A percentile compares a stretch with the other conserved stretches of the same genome.
phyloP scores from a whole-genome alignment of 2,888 invertebrate genomes.

The Epistrophe eligans region DNA sequence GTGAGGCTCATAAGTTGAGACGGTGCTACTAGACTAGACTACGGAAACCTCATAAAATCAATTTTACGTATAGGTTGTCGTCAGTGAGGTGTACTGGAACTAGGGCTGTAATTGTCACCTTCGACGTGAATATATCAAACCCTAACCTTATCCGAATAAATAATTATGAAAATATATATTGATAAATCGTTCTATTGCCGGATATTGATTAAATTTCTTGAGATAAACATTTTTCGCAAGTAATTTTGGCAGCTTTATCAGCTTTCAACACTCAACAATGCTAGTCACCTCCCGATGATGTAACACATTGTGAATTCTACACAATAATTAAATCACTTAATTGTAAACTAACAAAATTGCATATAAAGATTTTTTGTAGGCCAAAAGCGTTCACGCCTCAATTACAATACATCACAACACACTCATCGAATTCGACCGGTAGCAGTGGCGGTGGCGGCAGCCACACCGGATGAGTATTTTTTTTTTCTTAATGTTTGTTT shows the following conservation, averaged over 20 bases:
- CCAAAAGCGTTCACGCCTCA: constrained; percentile 49
- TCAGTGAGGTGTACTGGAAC: too few species aligned
- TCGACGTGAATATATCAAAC: too few species aligned
- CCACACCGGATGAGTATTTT: constrained; percentile 50
- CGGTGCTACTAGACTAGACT: too few species aligned
- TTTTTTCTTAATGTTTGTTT: constrained; percentile 24
- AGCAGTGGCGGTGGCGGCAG: background rate
- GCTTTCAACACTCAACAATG: constrained; percentile 5
- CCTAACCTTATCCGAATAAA: too few species aligned
- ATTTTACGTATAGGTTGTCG: too few species aligned
- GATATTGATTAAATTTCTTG: too few species aligned
- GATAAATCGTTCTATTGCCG: too few species aligned
- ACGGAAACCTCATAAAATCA: too few species aligned
- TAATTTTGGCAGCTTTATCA: constrained; percentile 26
- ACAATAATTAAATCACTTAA: constrained; percentile 44
- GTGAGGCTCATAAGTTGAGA: too few species aligned
- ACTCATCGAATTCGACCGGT: background rate
- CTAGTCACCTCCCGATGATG: constrained; percentile 35
- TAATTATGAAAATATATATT: too few species aligned
- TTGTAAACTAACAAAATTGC: constrained; percentile 14
- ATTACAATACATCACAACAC: constrained; percentile 44
- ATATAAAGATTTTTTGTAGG: constrained; percentile 23
- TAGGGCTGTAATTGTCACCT: too few species aligned
- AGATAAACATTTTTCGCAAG: too few species aligned
- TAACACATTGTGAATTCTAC: constrained; percentile 47